Evolutionary conservation across 2,113 vertebrate genomes (phyloP), one percentile per base, ranked within the genome.

Genomic region (Tricholaema leucomelas): DNA sequence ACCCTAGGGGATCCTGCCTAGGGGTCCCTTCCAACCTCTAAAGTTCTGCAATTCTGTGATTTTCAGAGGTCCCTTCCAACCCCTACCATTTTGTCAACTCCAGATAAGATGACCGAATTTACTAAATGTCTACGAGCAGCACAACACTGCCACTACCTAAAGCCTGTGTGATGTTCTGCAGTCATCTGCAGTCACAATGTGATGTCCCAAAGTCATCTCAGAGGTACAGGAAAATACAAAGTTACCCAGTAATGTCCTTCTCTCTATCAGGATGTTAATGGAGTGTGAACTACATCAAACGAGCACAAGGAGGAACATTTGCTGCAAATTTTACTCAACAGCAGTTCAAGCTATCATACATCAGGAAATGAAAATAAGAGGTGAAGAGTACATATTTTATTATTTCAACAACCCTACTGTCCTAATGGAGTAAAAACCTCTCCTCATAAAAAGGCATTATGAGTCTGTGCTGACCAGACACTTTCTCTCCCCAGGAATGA

Each of bases 281-380:
- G 93, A 92, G 94, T 85, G 93, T 95, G 95, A 96, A 95, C 92
- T 95, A 55, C 75, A 90, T 85, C 94, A 95, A 95, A 95, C 50
- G 95, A 94, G 94, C 89, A 90, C 95, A 87, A 85, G 69, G 76
- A 94, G 89, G 66, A 95, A 94, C 84, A 94, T 94, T 95, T 91
- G 54, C 90, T 78, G 86, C 84, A 92, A 93, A 96, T 96, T 94
- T 96, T 96, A 95, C 94, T 96, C 95, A 92, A 93, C 70, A 94
- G 89, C 92, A 95, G 87, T 96, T 92, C 81, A 85, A 93, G 55
- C 84, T 77, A 95, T 87, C 86, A 87, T 90, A 94, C 56, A 90
- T 88, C 85, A 95, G 90, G 86, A 96, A 94, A 92, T 88, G 78
- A 96, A 96, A 96, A 95, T 95, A 92, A 87, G 88, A 95, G 87